Percentiles rank a stretch among this genome's conserved stretches.
phyloP scores from a whole-genome alignment of 2,888 invertebrate genomes.

The Lasioglossum malachurum region DNA sequence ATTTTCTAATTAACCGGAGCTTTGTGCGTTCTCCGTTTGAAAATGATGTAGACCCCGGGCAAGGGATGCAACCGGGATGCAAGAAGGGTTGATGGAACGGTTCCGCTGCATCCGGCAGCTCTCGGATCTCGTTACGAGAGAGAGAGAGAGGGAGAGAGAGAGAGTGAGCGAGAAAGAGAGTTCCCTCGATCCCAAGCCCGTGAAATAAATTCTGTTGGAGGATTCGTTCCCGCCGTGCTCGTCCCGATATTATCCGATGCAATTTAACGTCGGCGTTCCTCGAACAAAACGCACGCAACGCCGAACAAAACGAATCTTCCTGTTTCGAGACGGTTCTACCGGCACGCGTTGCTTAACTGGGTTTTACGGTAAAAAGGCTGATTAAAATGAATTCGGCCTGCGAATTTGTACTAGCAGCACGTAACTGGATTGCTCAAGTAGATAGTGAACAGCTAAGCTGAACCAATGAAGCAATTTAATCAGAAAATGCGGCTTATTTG shows the following conservation, averaged over 20 bases:
- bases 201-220: not conserved
- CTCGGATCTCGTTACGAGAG: constrained; percentile 4
- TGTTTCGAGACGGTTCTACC: not conserved
- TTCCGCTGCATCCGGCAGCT: constrained; percentile 3
- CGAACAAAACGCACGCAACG: not conserved
- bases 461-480: not conserved
- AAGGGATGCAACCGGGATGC: not conserved
- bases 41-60: not conserved
- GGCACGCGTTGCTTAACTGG: no score
- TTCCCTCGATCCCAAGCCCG: not conserved
- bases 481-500: not conserved
- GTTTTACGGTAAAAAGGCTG: not conserved
- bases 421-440: not conserved
- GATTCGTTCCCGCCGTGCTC: not conserved
- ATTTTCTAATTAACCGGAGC: not conserved
- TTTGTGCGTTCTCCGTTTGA: not conserved
- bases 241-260: not conserved
- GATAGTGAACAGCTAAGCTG: not conserved
- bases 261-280: not conserved
- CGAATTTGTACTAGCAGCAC: not conserved
- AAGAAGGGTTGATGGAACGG: not conserved
- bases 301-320: not conserved
- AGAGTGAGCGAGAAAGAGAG: not conserved
- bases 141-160: not conserved
- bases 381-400: not conserved